Conservation (phyloP, 1,140 invertebrate species). For the Bacillus rossius region DNA sequence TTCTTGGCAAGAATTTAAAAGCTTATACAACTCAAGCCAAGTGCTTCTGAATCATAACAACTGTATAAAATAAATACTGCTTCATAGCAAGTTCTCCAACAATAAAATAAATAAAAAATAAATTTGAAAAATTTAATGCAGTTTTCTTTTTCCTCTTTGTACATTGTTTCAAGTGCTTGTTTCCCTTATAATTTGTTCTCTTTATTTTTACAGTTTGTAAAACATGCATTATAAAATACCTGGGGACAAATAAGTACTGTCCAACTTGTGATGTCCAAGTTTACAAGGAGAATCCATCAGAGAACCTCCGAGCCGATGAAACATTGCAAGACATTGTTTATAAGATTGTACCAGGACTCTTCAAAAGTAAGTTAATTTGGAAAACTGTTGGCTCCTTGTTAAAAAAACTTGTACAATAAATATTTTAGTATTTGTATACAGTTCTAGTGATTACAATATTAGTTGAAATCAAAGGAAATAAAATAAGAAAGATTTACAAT, state of each 20-base stretch:
- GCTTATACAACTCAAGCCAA: no score
- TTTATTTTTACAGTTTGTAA: constrained; percentile 49
- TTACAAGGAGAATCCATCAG: constrained; percentile 36
- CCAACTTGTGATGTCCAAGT: constrained; percentile 55
- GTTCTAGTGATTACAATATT: no score
- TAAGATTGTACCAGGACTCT: constrained; percentile 75
- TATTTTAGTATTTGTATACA: no score
- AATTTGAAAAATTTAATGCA: not conserved
- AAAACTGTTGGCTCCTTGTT: no score
- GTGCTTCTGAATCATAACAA: no score
- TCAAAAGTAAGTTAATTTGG: constrained; percentile 56
- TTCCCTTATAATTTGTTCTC: constrained; percentile 1
- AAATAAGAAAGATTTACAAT: no score
- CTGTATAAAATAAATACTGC: no score
- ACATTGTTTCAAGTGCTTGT: not conserved
- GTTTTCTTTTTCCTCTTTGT: not conserved
- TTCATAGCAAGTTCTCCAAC: no score
- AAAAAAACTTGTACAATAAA: no score
- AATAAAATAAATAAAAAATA: no score
- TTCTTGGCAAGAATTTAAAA: no score
- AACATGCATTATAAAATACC: constrained; percentile 56
- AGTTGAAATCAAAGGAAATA: no score
- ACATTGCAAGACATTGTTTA: constrained; percentile 81
- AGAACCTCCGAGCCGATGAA: constrained; percentile 53
- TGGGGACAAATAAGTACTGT: constrained; percentile 52